These are phyloP conservation scores for Thalassophryne amazonica DNA, from an alignment of 2,797 vertebrate species.

Conservation along the genomic window DNA sequence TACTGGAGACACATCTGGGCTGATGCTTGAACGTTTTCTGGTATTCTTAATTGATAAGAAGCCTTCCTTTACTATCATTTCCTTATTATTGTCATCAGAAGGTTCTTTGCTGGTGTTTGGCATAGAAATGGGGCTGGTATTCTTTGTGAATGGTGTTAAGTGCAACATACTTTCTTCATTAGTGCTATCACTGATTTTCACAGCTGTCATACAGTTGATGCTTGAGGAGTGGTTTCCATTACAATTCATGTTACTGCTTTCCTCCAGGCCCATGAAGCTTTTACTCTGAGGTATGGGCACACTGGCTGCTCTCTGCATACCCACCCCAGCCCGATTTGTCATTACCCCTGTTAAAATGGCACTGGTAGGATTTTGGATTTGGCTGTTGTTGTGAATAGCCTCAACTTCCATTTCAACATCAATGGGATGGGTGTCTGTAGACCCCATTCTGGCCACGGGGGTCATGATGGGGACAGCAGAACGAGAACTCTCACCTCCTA, in stretches of 20 bases:
- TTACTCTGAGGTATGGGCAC: conserved; percentile 81
- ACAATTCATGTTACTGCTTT: conserved; percentile 73
- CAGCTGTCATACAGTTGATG: conserved; percentile 62
- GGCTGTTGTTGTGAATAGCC: conserved; percentile 79
- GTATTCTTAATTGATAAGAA: conserved; percentile 83
- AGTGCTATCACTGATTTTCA: conserved; percentile 64
- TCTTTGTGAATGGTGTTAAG: conserved; percentile 72
- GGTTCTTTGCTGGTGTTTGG: conserved; percentile 76
- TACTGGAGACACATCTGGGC: conserved; percentile 85
- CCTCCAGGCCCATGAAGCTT: conserved; percentile 73
- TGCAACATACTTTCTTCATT: conserved; percentile 73
- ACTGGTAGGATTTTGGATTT: conserved; percentile 69
- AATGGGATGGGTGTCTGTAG: conserved; percentile 60
- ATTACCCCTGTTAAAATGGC: conserved; percentile 54
- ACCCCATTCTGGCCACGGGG: conserved; percentile 70
- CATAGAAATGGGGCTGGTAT: conserved; percentile 74
- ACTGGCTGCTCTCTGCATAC: conserved; percentile 79
- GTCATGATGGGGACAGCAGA: conserved; percentile 84
- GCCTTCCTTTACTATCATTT: conserved; percentile 72
- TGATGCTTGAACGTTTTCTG: conserved; percentile 85
- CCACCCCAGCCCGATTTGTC: conserved; percentile 58
- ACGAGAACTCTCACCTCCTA: conserved; percentile 76
- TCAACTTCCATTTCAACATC: conserved; percentile 91
- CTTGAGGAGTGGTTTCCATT: conserved; percentile 63
- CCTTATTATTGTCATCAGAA: conserved; percentile 68